Evolutionary conservation across 2,113 vertebrate genomes (phyloP).

Genomic region (Lethenteron camtschaticum): DNA sequence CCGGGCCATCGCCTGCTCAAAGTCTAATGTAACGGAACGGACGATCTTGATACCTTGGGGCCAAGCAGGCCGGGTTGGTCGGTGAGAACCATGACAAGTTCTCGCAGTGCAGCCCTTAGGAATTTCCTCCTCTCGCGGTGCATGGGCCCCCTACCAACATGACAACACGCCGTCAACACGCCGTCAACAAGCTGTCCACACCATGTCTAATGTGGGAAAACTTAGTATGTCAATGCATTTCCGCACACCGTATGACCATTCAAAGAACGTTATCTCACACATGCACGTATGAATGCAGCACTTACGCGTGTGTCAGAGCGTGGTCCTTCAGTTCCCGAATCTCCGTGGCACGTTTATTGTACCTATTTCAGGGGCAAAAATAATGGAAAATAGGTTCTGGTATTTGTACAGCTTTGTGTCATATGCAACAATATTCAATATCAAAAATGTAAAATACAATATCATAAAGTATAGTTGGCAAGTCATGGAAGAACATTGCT

Average conservation of each 20-base stretch:
- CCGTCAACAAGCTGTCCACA: neutral
- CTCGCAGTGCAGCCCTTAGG: conserved; percentile 39
- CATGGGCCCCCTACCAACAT: conserved; percentile 32
- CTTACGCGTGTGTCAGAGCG: conserved; percentile 34
- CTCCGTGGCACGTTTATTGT: conserved; percentile 47
- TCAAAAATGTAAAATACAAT: no score
- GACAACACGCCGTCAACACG: neutral
- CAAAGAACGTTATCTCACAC: no score
- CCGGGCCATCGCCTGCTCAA: no score
- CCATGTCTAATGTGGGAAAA: no score
- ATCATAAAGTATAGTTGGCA: neutral
- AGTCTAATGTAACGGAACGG: no score
- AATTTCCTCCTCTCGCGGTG: conserved; percentile 45
- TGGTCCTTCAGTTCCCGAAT: conserved; percentile 65
- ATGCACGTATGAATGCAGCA: neutral
- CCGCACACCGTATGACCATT: no score
- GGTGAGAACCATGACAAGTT: conserved; percentile 37
- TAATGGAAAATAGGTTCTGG: no score
- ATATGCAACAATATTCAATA: no score
- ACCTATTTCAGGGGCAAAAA: conserved; percentile 23
- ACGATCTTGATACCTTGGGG: conserved; percentile 35
- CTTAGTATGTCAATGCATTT: no score
- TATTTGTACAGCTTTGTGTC: no score
- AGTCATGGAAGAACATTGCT: neutral
- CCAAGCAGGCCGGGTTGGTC: conserved; percentile 68